These are phyloP conservation scores for Drepana falcataria DNA, from an alignment of 2,888 invertebrate genomes.

Conservation along the genomic window DNA sequence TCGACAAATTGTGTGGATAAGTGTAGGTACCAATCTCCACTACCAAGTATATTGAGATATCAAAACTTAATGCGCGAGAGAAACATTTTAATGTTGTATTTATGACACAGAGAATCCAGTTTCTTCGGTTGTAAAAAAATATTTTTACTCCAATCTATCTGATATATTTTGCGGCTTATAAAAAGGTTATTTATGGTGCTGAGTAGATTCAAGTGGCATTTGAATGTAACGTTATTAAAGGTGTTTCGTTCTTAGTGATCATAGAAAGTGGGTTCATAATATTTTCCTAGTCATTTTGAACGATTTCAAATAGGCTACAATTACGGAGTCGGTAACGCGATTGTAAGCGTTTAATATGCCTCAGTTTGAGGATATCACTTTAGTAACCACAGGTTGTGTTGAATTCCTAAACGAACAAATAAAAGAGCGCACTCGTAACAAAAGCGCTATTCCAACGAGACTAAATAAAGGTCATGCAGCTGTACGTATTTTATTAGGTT, in stretches of 20 bases:
- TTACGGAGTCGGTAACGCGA: slow-evolving; percentile 40
- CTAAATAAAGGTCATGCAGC: too few relatives aligned
- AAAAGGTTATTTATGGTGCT: slow-evolving; percentile 14
- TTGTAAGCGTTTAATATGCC: slow-evolving; percentile 34
- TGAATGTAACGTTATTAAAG: slow-evolving; percentile 11
- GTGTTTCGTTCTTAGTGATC: slow-evolving; percentile 25
- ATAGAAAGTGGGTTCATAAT: slow-evolving; percentile 26
- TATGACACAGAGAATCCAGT: slow-evolving; percentile 37
- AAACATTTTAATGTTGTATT: slow-evolving; percentile 47
- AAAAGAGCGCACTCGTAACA: slow-evolving; percentile 5
- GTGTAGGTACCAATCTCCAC: slow-evolving; percentile 23
- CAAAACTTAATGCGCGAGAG: slow-evolving; percentile 31
- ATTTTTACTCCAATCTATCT: slow-evolving; percentile 36
- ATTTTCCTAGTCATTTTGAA: slow-evolving; percentile 23
- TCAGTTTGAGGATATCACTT: slow-evolving; percentile 27
- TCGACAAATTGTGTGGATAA: slow-evolving; percentile 56
- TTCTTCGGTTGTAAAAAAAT: slow-evolving; percentile 41
- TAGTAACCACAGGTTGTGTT: not conserved
- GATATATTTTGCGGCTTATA: slow-evolving; percentile 32
- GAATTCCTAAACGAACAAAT: not conserved
- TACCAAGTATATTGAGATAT: slow-evolving; percentile 24
- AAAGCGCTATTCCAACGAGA: not conserved
- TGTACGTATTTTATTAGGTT: too few relatives aligned
- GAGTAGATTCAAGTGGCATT: slow-evolving; percentile 14
- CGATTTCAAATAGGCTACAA: slow-evolving; percentile 8